Conservation (phyloP, 2,113 vertebrate species). For the Pachyramphus minor region DNA sequence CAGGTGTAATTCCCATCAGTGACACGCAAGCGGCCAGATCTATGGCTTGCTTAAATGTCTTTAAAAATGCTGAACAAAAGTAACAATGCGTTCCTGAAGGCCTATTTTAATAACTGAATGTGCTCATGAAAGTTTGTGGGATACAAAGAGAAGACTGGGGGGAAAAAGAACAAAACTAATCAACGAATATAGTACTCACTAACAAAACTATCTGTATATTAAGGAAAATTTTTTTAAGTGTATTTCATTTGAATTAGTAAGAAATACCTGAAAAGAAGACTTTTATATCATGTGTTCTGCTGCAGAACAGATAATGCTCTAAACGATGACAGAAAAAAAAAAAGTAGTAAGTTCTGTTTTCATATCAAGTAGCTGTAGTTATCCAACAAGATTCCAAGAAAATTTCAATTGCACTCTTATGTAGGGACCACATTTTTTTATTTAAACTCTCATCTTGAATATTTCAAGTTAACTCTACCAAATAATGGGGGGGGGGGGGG, state of each 20-base stretch:
- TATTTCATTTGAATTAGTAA: background rate
- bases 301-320: background rate
- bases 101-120: background rate
- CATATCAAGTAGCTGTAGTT: background rate
- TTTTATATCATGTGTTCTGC: background rate
- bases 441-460: background rate
- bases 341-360: background rate
- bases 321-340: background rate
- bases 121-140: background rate
- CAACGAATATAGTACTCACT: background rate
- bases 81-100: background rate
- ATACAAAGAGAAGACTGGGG: background rate
- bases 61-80: background rate
- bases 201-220: background rate
- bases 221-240: rapidly evolving
- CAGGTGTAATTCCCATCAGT: background rate
- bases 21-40: background rate
- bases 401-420: background rate
- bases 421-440: background rate
- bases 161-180: rapidly evolving
- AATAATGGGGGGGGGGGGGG: background rate
- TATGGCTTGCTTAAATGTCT: background rate
- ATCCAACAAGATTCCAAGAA: background rate
- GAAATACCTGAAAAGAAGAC: background rate
- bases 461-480: background rate